phyloP scores from a whole-genome alignment of 2,888 invertebrate species.

The Eristalis intricaria region DNA sequence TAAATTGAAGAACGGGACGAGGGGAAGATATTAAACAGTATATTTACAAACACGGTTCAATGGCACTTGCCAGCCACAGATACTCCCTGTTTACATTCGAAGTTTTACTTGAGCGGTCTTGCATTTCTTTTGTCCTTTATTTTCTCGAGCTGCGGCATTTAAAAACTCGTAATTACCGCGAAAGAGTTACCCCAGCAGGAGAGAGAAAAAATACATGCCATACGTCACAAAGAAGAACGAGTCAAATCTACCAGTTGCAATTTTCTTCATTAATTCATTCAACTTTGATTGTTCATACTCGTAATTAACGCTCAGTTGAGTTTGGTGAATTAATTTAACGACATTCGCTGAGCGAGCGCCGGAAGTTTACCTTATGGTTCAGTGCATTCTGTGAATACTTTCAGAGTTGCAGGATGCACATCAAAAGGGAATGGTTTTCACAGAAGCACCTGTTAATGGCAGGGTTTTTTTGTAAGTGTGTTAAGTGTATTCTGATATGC shows the following conservation, averaged over 20 bases:
- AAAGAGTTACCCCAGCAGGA: background rate
- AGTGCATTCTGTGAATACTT: background rate
- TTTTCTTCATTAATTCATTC: conserved; percentile 1
- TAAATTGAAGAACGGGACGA: background rate
- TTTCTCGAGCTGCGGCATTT: background rate
- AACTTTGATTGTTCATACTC: conserved; percentile 2
- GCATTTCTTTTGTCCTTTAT: background rate
- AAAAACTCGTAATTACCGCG: background rate
- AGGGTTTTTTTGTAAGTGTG: background rate
- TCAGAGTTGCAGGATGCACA: background rate
- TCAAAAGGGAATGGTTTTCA: background rate
- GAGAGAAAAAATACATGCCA: too few relatives aligned
- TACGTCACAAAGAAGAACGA: too few relatives aligned
- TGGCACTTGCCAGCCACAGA: background rate
- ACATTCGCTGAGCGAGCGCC: background rate
- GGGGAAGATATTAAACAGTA: background rate
- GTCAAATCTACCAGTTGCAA: conserved; percentile 2
- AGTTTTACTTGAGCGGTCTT: background rate
- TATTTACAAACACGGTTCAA: conserved; percentile 12
- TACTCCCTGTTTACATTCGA: conserved; percentile 3
- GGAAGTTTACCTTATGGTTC: background rate
- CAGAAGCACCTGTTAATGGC: background rate
- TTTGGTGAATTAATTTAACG: conserved; percentile 26
- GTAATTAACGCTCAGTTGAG: conserved; percentile 12
- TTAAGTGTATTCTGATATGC: too few relatives aligned